Base-by-base conservation (phyloP, 1,140 invertebrate genomes). In the Drosophila asahinai region DNA sequence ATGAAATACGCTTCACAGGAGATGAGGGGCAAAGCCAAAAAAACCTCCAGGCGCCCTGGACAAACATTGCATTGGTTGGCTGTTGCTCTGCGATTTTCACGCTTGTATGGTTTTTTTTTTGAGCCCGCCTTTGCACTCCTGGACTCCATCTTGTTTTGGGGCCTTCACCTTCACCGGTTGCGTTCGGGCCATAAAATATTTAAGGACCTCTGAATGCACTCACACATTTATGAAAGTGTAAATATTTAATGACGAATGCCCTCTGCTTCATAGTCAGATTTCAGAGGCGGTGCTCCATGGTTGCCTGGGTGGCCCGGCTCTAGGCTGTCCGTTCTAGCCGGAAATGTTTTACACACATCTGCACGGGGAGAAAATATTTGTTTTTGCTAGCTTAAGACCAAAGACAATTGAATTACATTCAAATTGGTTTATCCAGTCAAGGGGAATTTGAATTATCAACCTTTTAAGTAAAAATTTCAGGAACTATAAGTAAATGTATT, bases 161-260 rank as follows among this genome's bases (percentile, higher is more conserved):
- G 60, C 59, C 70, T 86, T 79, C 71, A 42, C 40, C 81, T 77
- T 78, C 71, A 76, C 70, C 77, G 73, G 82, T 82, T 54, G 80
- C 57, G 64, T 54, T 68, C 43, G 68, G 61, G 77, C 64, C 70
- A 73, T 87, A 78, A 87, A 89, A 87, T 87, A 87, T 87, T 87
- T 90, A 87, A 76, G 74, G 73, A 79, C 81, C 83, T 78, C 64
- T 75, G 84, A 89, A 87, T 87, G 84, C 84, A 89, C 84, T 87
- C 86, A 87, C 84, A 89, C 84, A 87, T 87, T 87, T 87, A 87
- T 87, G 84, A 87, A 87, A 87, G 84, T 89, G 81, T 87, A 89
- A 87, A 87, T 87, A 87, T 87, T 87, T 87, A 87, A 87, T 87
- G 84, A 89, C 70, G 77, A 78, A 75, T 84, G 68, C 77, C 74